A percentile compares a stretch with the other conserved stretches of the same genome.
Conservation (phyloP, 2,797 vertebrate genomes). For the Onychomys torridus region DNA sequence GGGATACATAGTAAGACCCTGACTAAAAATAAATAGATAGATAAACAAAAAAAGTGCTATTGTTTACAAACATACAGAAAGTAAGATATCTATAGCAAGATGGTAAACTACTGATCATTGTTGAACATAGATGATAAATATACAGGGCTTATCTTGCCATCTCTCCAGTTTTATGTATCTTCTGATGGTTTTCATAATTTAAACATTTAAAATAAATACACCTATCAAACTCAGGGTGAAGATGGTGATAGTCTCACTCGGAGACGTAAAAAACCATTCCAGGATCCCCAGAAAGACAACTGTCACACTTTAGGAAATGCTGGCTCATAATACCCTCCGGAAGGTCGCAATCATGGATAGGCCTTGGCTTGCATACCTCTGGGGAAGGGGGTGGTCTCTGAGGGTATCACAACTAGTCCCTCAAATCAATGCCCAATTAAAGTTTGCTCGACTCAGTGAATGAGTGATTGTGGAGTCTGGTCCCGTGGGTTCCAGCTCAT, state of each 20-base stretch:
- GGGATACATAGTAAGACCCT: background rate
- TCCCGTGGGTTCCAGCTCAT: background rate
- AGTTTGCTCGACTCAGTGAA: background rate
- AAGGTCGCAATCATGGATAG: background rate
- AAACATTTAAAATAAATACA: background rate
- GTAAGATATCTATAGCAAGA: background rate
- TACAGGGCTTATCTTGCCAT: background rate
- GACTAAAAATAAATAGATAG: background rate
- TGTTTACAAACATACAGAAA: conserved; percentile 24
- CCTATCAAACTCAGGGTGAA: background rate
- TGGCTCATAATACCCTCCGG: background rate
- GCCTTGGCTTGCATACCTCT: background rate
- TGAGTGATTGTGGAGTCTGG: background rate
- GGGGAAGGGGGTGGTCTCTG: background rate
- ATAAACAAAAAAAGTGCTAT: background rate
- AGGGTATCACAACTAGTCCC: background rate
- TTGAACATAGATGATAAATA: background rate
- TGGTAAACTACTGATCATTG: background rate
- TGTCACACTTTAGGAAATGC: background rate
- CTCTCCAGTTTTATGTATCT: background rate
- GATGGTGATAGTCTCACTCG: background rate
- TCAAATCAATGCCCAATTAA: background rate
- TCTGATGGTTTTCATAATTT: conserved; percentile 21
- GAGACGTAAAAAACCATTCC: background rate
- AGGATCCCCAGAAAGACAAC: background rate